A percentile compares a stretch with the other conserved stretches of the same genome.
These are phyloP conservation scores for Ailurus styani DNA, from an alignment of 2,113 vertebrate genomes.

Conservation along the genomic window DNA sequence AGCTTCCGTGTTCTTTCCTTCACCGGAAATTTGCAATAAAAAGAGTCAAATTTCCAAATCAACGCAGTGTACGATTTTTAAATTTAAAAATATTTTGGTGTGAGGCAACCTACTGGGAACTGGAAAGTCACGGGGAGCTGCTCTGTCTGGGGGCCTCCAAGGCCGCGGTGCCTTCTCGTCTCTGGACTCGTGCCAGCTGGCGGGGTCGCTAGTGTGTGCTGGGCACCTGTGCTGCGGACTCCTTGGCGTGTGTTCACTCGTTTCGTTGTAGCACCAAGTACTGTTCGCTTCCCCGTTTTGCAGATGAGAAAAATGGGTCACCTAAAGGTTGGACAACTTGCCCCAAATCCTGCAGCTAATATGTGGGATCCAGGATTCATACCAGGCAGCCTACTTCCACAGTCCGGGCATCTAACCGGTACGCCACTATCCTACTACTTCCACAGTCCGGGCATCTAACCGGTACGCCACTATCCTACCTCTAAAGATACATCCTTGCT, in stretches of 20 bases:
- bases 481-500: background rate
- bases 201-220: no score
- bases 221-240: background rate
- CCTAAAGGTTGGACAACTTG: background rate
- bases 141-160: background rate
- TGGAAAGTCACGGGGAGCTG: background rate
- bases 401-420: no score
- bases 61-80: background rate
- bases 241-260: background rate
- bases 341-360: background rate
- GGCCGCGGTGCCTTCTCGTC: rapidly evolving
- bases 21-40: constrained; percentile 73
- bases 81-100: background rate
- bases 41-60: constrained; percentile 55
- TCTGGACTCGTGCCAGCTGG: background rate
- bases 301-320: background rate
- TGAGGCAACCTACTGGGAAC: background rate
- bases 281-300: background rate
- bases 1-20: constrained; percentile 61
- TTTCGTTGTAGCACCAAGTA: background rate
- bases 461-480: background rate
- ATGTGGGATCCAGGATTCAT: background rate
- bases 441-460: no score
- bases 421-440: no score
- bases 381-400: background rate